Evolutionary conservation across 2,113 vertebrate genomes (phyloP).

Genomic region (Eulacestoma nigropectus): DNA sequence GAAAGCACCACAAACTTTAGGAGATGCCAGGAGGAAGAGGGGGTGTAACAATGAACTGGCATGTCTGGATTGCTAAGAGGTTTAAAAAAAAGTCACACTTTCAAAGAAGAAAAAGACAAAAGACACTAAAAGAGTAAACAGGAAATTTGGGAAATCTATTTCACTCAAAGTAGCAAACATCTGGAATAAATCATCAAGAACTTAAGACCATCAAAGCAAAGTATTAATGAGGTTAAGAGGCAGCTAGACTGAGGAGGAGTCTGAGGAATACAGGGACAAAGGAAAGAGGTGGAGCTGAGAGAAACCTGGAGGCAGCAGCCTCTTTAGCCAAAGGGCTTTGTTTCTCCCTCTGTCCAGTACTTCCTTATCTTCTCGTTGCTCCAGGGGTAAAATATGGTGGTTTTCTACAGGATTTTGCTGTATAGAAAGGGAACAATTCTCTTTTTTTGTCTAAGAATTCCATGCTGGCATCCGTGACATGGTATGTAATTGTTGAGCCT

Average conservation of each 20-base stretch:
- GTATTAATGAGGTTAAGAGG: slow-evolving; percentile 56
- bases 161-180: slow-evolving; percentile 58
- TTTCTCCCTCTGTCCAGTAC: background rate
- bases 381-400: background rate
- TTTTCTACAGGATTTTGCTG: background rate
- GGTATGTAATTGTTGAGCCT: background rate
- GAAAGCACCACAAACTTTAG: background rate
- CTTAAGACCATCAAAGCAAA: slow-evolving; percentile 57
- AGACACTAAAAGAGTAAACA: slow-evolving; percentile 54
- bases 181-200: slow-evolving; percentile 60
- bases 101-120: slow-evolving; percentile 55
- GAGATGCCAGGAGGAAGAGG: background rate
- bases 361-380: background rate
- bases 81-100: slow-evolving; percentile 50
- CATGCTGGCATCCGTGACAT: background rate
- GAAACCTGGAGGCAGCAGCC: background rate
- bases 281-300: background rate
- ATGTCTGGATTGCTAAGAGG: background rate
- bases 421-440: background rate
- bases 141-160: slow-evolving; percentile 59
- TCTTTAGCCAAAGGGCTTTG: background rate
- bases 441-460: background rate
- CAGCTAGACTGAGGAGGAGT: slow-evolving; percentile 40
- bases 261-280: slow-evolving; percentile 15
- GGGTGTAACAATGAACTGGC: background rate